Percentiles rank a stretch among this genome's conserved stretches.
Conservation (phyloP, 2,113 vertebrate species). For the Pterocles orientalis region DNA sequence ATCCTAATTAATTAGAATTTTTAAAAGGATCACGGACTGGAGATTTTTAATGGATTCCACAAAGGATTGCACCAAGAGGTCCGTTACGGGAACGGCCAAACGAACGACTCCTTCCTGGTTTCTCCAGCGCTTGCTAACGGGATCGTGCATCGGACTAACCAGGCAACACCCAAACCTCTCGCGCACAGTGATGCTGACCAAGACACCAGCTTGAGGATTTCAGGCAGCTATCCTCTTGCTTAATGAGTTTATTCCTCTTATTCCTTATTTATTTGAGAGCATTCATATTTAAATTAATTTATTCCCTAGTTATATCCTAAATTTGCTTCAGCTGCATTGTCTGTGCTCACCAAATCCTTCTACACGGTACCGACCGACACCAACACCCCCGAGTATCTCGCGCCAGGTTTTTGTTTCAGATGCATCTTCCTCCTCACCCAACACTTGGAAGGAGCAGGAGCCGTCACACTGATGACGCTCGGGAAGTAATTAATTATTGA, state of each 20-base stretch:
- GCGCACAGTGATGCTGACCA: background rate
- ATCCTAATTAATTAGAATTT: conserved; percentile 67
- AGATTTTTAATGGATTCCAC: conserved; percentile 33
- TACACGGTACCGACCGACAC: background rate
- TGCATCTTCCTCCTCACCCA: background rate
- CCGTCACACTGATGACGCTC: background rate
- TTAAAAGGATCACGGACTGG: conserved; percentile 54
- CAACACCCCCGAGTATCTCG: background rate
- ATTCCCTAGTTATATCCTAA: background rate
- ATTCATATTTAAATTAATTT: background rate
- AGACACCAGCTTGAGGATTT: background rate
- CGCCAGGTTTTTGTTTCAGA: background rate
- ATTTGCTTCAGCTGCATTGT: background rate
- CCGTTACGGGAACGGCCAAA: conserved; percentile 24
- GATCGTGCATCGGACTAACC: background rate
- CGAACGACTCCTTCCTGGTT: background rate
- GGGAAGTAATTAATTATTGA: background rate
- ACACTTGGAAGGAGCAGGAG: background rate
- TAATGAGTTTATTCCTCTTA: background rate
- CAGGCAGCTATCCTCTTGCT: background rate
- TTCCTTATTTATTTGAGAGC: background rate
- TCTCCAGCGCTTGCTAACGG: background rate
- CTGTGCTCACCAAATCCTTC: background rate
- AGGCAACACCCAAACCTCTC: background rate
- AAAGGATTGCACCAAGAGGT: conserved; percentile 42